A percentile compares a stretch with the other conserved stretches of the same genome.
phyloP scores from a whole-genome alignment of 2,113 vertebrate species.

The Notarius quadriscutis region DNA sequence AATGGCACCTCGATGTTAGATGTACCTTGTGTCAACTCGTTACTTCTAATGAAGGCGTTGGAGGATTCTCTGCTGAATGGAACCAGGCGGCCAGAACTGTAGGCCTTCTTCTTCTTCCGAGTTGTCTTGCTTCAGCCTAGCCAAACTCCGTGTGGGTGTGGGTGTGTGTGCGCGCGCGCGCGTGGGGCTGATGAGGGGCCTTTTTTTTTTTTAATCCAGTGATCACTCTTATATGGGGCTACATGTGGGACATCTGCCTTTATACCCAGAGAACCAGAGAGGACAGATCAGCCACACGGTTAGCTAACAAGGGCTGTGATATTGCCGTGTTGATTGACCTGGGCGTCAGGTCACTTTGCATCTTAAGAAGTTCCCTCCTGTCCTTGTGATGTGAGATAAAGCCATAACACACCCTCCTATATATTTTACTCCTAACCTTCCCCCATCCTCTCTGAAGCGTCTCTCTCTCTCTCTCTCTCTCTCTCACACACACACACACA shows the following conservation, averaged over 20 bases:
- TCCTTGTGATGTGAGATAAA: not conserved
- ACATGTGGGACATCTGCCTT: constrained; percentile 11
- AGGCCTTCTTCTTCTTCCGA: constrained; percentile 60
- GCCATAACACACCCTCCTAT: not conserved
- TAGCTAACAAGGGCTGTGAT: not conserved
- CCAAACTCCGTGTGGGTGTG: constrained; percentile 9
- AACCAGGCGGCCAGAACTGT: constrained; percentile 75
- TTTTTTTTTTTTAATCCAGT: not conserved
- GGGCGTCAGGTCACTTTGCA: not conserved
- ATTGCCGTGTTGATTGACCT: not conserved
- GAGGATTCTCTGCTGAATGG: constrained; percentile 76
- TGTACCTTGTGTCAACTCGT: constrained; percentile 98
- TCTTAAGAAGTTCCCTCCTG: not conserved
- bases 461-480: too few species aligned
- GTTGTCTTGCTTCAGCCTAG: not conserved
- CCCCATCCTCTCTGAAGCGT: not conserved
- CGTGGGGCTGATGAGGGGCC: constrained; percentile 28
- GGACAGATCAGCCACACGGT: constrained; percentile 11
- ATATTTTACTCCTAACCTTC: not conserved
- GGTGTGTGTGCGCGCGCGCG: constrained; percentile 14
- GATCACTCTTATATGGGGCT: not conserved
- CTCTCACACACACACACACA: not conserved
- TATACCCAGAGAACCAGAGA: not conserved
- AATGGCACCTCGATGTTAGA: constrained; percentile 88
- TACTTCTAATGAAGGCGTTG: constrained; percentile 94